These are phyloP conservation scores for Plecturocebus donacophilus DNA, from an alignment of 2,113 vertebrate species.

Conservation along the genomic window DNA sequence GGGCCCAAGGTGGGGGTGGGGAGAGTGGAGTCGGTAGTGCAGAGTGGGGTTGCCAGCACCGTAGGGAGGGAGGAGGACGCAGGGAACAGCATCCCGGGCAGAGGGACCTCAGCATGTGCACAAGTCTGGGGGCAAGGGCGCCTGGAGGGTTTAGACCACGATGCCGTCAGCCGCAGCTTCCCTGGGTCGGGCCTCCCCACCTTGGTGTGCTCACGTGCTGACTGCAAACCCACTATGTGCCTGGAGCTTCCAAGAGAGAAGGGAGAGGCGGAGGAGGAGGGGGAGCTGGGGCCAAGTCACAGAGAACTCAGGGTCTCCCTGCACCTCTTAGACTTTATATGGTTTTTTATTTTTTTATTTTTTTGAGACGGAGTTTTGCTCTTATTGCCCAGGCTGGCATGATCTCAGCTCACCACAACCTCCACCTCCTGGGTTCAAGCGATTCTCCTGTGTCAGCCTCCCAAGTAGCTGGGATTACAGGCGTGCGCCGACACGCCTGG, in stretches of 20 bases:
- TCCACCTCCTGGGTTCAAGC: background rate
- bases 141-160: background rate
- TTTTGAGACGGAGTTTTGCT: background rate
- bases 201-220: background rate
- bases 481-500: background rate
- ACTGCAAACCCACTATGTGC: background rate
- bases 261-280: background rate
- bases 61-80: background rate
- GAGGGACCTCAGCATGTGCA: background rate
- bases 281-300: background rate
- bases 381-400: background rate
- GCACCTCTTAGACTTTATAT: background rate
- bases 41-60: background rate
- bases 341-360: background rate
- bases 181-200: accelerated
- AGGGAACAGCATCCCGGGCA: background rate
- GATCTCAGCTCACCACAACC: background rate
- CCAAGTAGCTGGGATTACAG: background rate
- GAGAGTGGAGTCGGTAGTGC: background rate
- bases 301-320: background rate
- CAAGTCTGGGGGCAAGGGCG: background rate
- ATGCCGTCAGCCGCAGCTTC: background rate
- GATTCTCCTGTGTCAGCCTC: background rate
- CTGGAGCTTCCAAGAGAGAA: background rate
- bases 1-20: background rate